These are phyloP conservation scores for Eurystomus gularis DNA, from an alignment of 2,113 vertebrate species.

Conservation along the genomic window DNA sequence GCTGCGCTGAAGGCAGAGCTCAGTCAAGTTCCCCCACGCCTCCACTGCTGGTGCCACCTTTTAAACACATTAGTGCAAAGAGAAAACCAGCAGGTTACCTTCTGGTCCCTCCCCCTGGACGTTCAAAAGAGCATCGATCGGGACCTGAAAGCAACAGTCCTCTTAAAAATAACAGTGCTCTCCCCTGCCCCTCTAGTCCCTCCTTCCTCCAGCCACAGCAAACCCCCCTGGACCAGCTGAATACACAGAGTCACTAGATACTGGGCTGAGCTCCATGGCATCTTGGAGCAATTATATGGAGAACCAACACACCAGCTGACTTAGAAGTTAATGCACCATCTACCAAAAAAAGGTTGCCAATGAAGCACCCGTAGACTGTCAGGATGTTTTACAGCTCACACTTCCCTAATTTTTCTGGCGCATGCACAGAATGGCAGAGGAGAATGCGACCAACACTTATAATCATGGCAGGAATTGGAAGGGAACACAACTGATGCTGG, in stretches of 20 bases:
- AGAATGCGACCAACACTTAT: accelerated
- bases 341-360: accelerated
- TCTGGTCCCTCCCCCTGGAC: neutral
- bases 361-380: neutral
- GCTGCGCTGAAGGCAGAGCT: neutral
- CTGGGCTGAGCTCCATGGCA: neutral
- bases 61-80: slow-evolving; percentile 8
- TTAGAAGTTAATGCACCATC: neutral
- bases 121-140: slow-evolving; percentile 9
- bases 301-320: neutral
- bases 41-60: slow-evolving; percentile 14
- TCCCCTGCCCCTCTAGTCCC: neutral
- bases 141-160: neutral
- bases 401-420: neutral
- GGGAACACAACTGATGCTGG: accelerated
- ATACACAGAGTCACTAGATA: accelerated
- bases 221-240: neutral
- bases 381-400: neutral
- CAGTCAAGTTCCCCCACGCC: neutral
- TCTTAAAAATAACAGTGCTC: neutral
- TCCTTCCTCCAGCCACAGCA: accelerated
- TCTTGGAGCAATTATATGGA: accelerated
- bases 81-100: slow-evolving; percentile 27
- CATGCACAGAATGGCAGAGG: accelerated
- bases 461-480: neutral